phyloP scores from a whole-genome alignment of 2,113 vertebrate species.

The Mus spicilegus region DNA sequence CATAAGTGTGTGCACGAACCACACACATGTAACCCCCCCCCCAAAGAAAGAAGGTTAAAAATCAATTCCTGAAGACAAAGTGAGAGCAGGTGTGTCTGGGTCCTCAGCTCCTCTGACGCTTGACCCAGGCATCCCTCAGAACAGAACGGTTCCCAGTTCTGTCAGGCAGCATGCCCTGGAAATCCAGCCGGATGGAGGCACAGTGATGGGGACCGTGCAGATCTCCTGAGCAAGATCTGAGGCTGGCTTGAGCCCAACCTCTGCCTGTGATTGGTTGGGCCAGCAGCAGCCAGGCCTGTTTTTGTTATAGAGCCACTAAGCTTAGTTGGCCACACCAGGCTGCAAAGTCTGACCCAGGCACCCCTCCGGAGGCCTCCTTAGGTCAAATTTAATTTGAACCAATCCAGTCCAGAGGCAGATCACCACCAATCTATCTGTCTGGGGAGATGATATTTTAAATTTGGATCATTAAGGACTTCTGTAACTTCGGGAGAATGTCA shows the following conservation, averaged over 20 bases:
- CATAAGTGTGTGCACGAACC: not conserved
- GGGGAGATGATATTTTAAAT: not conserved
- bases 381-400: not conserved
- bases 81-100: too few species aligned
- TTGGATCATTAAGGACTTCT: not conserved
- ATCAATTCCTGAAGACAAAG: not conserved
- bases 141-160: not conserved
- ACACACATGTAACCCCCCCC: not conserved
- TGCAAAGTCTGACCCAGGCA: not conserved
- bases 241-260: not conserved
- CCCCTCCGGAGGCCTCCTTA: not conserved
- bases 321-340: not conserved
- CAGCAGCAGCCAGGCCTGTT: not conserved
- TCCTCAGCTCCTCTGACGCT: not conserved
- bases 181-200: not conserved
- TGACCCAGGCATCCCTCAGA: not conserved
- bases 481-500: not conserved
- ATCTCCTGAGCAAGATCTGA: not conserved
- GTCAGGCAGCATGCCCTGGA: not conserved
- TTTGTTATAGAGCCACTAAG: not conserved
- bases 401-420: not conserved
- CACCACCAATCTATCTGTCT: not conserved
- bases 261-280: not conserved
- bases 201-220: not conserved
- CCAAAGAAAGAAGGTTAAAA: not conserved